Evolutionary conservation across 1,140 invertebrate species (phyloP), one percentile per base, ranked within the genome.

Genomic region (Macrobrachium rosenbergii): DNA sequence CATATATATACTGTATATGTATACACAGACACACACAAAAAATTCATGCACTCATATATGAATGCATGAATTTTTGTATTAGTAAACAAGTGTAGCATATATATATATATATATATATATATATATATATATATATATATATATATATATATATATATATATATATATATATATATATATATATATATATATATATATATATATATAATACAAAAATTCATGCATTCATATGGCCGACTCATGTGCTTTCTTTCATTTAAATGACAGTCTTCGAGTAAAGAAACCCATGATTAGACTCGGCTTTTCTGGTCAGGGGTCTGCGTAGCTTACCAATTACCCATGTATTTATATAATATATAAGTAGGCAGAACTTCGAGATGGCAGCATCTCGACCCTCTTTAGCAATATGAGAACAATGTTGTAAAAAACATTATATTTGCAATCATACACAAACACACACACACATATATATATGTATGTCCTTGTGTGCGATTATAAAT

Each of bases 371-470:
- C 2, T 21, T 19, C 2, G 69, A 7, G 0, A 28, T 19, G 28
- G 19, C 2, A 14, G 28, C 14, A 73, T 14, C 28, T 73, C 69
- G 28, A 73, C 2, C 69, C 69, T 16, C 19, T 19, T 14, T 73
- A 6, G 21, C 14, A 5, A 73, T 73, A 28, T 2, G 28, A 73
- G 14, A 73, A 16, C 19, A 14, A 2, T 73, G 7, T 37, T 16
- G 43, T 43, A 73, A 23, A 73, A 23, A 73, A 23, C 19, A 23
- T 37, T 12, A 73, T 43, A 73, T 43, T 37, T 43, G 17, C 69
- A 73, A 23, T n/a, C 69, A 73, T n/a, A 73, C 16, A 73, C 69
- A 73, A 23, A 73, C 69, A 73, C 16, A 73, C 69, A 73, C 69
- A 73, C 69, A 73, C 69, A 21, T 5, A 73, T 43, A n/a, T 72